Percentiles rank a stretch among this genome's conserved stretches.
Evolutionary conservation across 2,113 vertebrate species (phyloP).

Genomic region (Hassar affinis): DNA sequence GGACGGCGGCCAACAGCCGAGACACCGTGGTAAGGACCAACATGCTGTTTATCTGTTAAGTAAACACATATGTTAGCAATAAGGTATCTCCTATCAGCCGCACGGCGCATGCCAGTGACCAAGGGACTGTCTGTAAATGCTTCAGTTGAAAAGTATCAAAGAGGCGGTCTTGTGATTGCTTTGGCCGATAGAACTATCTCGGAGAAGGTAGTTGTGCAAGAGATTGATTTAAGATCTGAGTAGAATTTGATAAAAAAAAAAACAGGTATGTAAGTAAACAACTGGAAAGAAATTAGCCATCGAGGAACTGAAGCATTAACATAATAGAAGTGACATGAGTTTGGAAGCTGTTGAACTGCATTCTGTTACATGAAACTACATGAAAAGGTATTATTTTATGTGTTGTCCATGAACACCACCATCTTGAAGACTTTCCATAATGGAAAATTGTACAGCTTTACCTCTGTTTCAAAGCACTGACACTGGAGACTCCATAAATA

Average conservation of each 20-base stretch:
- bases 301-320: background rate
- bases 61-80: background rate
- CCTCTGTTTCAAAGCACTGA: background rate
- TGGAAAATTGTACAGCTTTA: background rate
- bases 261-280: background rate
- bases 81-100: background rate
- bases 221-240: background rate
- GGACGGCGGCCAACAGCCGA: constrained; percentile 94
- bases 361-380: no score
- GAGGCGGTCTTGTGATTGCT: background rate
- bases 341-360: background rate
- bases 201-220: background rate
- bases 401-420: no score
- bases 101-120: background rate
- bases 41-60: background rate
- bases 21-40: constrained; percentile 87
- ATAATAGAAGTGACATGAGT: background rate
- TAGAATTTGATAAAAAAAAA: background rate
- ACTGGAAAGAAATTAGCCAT: background rate
- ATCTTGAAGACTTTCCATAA: background rate
- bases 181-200: background rate
- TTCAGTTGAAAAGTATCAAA: background rate
- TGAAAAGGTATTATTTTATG: background rate
- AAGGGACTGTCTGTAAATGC: background rate
- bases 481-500: background rate